phyloP scores from a whole-genome alignment of 2,113 vertebrate genomes.

The Regulus satrapa region DNA sequence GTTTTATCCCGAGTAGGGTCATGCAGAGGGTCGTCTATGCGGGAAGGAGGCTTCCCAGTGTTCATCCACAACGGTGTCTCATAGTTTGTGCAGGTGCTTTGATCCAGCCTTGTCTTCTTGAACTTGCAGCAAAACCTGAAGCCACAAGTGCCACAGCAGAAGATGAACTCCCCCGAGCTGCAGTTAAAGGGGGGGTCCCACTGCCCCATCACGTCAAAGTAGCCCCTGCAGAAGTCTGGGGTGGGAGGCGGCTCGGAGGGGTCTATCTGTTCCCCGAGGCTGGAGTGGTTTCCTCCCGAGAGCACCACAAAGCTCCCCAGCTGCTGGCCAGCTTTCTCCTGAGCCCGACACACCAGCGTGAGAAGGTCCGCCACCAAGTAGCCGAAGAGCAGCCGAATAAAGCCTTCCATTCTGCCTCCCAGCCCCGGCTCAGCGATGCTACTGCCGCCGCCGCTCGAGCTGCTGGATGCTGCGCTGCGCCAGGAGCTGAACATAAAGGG shows the following conservation, averaged over 20 bases:
- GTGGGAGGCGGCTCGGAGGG: conserved; percentile 85
- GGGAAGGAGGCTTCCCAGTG: conserved; percentile 88
- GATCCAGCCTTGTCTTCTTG: conserved; percentile 90
- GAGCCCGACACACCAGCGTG: conserved; percentile 88
- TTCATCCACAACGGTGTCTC: conserved; percentile 93
- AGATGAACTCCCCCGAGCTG: conserved; percentile 94
- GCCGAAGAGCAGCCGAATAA: conserved; percentile 83
- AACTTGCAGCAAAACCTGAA: conserved; percentile 98
- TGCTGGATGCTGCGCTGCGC: conserved; percentile 71
- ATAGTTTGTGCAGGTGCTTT: conserved; percentile 95
- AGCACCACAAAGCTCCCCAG: conserved; percentile 91
- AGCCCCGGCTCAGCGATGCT: conserved; percentile 57
- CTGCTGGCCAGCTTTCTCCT: conserved; percentile 87
- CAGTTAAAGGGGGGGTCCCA: conserved; percentile 97
- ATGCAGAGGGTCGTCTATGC: conserved; percentile 85
- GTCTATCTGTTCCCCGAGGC: conserved; percentile 79
- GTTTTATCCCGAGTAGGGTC: conserved; percentile 98
- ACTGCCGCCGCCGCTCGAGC: conserved; percentile 63
- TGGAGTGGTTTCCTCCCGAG: conserved; percentile 87
- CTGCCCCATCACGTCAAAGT: conserved; percentile 99
- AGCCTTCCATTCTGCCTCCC: conserved; percentile 77
- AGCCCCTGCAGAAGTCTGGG: conserved; percentile 91
- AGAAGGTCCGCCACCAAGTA: conserved; percentile 92
- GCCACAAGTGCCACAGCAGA: conserved; percentile 99
- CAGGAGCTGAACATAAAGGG: conserved; percentile 74